Evolutionary conservation across 2,113 vertebrate species (phyloP).

Genomic region (Tragelaphus strepsiceros): DNA sequence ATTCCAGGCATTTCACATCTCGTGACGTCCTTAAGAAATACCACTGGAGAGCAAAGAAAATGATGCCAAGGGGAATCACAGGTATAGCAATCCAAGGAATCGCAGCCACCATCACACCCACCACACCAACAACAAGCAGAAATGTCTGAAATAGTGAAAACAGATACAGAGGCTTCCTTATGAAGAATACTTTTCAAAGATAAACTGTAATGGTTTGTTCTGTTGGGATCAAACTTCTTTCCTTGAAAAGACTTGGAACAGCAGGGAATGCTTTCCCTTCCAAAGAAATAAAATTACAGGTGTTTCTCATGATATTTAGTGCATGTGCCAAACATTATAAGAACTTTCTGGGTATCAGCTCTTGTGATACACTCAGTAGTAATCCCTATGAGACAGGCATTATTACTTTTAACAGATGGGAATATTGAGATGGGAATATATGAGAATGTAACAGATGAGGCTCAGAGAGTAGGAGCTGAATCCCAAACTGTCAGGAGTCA

Average conservation of each 20-base stretch:
- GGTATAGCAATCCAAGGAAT: too few relatives aligned
- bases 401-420: not conserved
- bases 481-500: not conserved
- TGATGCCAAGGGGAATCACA: too few relatives aligned
- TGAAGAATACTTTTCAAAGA: not conserved
- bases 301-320: rapidly evolving
- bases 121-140: conserved; percentile 82
- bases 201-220: not conserved
- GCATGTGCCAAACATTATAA: not conserved
- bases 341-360: not conserved
- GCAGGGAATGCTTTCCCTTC: not conserved
- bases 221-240: not conserved
- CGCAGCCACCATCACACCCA: conserved; percentile 79
- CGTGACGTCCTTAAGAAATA: too few relatives aligned
- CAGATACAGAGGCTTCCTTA: conserved; percentile 45
- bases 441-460: too few relatives aligned
- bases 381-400: not conserved
- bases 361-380: not conserved
- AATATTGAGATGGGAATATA: too few relatives aligned
- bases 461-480: not conserved
- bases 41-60: too few relatives aligned
- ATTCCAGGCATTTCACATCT: too few relatives aligned
- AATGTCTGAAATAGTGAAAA: conserved; percentile 82
- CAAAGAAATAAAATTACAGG: not conserved
- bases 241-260: not conserved